Percentiles rank a stretch among this genome's conserved stretches.
phyloP scores from a whole-genome alignment of 2,888 invertebrate genomes.

The Agapostemon virescens region DNA sequence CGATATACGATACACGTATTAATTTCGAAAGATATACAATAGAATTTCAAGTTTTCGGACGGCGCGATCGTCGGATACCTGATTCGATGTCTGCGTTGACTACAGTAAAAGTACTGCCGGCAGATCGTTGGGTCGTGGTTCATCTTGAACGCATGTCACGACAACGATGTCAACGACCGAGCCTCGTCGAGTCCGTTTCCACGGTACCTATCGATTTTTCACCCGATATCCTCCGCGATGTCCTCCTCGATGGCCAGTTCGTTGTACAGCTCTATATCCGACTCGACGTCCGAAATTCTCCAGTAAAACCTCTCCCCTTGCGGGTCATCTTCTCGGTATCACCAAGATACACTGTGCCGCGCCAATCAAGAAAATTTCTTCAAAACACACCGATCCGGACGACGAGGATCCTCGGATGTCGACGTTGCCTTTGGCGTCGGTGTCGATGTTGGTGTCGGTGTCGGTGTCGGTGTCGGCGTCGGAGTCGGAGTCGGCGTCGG shows the following conservation, averaged over 20 bases:
- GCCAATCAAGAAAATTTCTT: not conserved
- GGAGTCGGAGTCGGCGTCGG: too few species aligned
- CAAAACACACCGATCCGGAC: not conserved
- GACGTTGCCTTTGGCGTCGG: not conserved
- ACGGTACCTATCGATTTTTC: conserved; percentile 47
- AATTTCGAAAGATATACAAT: not conserved
- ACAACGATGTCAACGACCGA: conserved; percentile 51
- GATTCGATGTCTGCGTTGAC: conserved; percentile 76
- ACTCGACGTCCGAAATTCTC: too few species aligned
- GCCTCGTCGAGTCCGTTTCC: conserved; percentile 40
- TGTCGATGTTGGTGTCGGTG: not conserved
- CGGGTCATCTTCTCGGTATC: not conserved
- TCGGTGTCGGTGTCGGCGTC: not conserved
- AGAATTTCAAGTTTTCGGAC: not conserved
- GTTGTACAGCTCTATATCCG: too few species aligned
- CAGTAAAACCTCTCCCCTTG: not conserved
- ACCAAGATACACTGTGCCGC: not conserved
- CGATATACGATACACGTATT: not conserved
- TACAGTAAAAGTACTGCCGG: conserved; percentile 77
- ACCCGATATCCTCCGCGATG: not conserved
- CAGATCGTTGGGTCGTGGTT: conserved; percentile 76
- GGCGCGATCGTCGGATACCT: conserved; percentile 65
- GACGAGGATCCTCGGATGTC: not conserved
- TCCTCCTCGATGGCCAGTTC: not conserved
- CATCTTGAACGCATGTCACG: conserved; percentile 71